Evolutionary conservation across 1,140 invertebrate species (phyloP).

Genomic region (Nixonia krombeini): DNA sequence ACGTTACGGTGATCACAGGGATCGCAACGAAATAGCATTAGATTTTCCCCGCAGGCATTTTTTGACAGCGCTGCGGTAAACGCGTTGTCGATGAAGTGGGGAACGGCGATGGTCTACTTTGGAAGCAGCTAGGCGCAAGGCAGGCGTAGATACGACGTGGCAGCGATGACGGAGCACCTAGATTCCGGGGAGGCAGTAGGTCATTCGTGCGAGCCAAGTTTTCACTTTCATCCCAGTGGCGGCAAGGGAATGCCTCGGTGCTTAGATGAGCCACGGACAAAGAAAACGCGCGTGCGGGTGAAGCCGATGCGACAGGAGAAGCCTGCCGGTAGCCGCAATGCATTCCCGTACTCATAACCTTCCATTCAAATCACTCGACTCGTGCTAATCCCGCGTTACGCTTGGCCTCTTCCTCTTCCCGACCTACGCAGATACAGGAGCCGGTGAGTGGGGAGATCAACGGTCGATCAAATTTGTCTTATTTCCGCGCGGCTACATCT

Average conservation of each 20-base stretch:
- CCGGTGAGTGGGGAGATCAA: too few relatives aligned
- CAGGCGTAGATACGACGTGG: conserved; percentile 12
- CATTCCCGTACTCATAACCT: conserved; percentile 59
- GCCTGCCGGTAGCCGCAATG: conserved; percentile 48
- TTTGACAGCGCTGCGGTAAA: too few relatives aligned
- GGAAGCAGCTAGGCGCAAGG: conserved; percentile 4
- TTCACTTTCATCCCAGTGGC: conserved; percentile 70
- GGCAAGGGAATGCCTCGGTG: conserved; percentile 56
- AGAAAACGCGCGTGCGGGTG: conserved; percentile 49
- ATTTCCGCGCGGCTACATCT: too few relatives aligned
- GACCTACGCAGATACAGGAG: too few relatives aligned
- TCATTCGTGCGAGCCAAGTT: conserved; percentile 64
- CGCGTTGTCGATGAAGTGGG: too few relatives aligned
- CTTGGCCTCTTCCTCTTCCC: conserved; percentile 50
- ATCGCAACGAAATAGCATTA: too few relatives aligned
- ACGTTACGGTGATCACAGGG: too few relatives aligned
- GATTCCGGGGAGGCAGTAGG: conserved; percentile 68
- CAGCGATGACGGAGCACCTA: conserved; percentile 59
- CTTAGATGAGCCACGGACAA: conserved; percentile 41
- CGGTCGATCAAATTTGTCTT: too few relatives aligned
- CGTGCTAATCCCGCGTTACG: conserved; percentile 59
- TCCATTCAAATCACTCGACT: conserved; percentile 56
- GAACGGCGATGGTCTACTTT: neutral
- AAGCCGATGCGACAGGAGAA: conserved; percentile 47
- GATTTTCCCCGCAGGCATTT: too few relatives aligned